Conservation (phyloP, 2,113 vertebrate genomes). For the Ploceus nigricollis region DNA sequence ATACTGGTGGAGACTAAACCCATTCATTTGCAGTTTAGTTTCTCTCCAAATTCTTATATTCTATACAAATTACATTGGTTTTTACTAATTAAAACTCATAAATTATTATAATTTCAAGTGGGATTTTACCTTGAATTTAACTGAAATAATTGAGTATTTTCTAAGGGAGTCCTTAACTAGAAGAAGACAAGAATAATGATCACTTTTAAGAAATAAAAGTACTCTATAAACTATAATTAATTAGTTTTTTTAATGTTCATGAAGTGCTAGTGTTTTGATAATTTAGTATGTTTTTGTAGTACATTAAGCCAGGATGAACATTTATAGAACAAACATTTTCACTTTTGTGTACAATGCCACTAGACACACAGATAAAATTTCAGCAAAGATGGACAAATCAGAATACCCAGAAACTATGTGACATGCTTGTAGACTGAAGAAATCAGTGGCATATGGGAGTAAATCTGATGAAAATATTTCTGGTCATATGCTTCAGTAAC, state of each 20-base stretch:
- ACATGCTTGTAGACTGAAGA: background rate
- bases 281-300: background rate
- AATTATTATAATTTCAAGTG: background rate
- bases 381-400: background rate
- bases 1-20: background rate
- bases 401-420: background rate
- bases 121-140: background rate
- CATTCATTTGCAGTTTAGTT: background rate
- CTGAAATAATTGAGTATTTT: background rate
- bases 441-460: background rate
- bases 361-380: background rate
- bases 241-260: background rate
- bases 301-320: background rate
- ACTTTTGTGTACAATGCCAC: background rate
- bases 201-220: background rate
- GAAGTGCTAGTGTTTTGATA: background rate
- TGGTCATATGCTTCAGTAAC: background rate
- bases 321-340: background rate
- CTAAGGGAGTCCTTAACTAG: background rate
- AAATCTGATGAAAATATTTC: slow-evolving; percentile 2
- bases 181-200: background rate
- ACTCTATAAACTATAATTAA: background rate
- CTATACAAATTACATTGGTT: background rate
- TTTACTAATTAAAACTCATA: background rate
- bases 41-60: background rate